phyloP scores from a whole-genome alignment of 2,113 vertebrate species.

The Grus americana region DNA sequence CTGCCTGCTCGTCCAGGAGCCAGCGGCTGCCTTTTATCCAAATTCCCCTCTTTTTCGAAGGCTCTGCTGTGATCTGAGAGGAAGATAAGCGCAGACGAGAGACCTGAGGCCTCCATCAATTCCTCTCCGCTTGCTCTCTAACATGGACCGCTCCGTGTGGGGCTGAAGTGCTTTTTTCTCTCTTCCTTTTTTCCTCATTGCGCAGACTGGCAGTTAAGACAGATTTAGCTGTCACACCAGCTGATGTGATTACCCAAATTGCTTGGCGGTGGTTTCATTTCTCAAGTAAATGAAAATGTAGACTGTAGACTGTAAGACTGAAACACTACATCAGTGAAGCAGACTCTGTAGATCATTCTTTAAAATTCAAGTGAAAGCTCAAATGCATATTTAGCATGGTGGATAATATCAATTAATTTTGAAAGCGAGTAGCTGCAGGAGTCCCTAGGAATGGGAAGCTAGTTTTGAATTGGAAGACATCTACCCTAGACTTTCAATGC shows the following conservation, averaged over 20 bases:
- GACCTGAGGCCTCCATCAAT: neutral
- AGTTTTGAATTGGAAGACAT: neutral
- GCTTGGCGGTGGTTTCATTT: slow-evolving; percentile 6
- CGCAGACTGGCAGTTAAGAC: neutral
- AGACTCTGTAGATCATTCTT: neutral
- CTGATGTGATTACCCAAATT: neutral
- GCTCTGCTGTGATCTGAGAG: neutral
- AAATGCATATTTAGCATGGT: neutral
- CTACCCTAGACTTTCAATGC: neutral
- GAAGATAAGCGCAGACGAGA: neutral
- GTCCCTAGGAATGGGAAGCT: neutral
- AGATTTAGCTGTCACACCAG: neutral
- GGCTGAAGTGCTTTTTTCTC: neutral
- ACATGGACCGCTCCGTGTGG: rapidly evolving
- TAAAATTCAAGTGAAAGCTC: neutral
- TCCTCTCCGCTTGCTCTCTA: neutral
- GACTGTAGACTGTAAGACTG: neutral
- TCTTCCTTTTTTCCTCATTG: neutral
- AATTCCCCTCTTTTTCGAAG: neutral
- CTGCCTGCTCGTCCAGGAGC: neutral
- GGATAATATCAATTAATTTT: neutral
- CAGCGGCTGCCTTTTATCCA: neutral
- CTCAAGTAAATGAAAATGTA: slow-evolving; percentile 32
- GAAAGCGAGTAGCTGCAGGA: neutral
- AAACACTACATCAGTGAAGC: neutral